Conservation (phyloP, 2,888 invertebrate genomes). For the Coleophora flavipennella region DNA sequence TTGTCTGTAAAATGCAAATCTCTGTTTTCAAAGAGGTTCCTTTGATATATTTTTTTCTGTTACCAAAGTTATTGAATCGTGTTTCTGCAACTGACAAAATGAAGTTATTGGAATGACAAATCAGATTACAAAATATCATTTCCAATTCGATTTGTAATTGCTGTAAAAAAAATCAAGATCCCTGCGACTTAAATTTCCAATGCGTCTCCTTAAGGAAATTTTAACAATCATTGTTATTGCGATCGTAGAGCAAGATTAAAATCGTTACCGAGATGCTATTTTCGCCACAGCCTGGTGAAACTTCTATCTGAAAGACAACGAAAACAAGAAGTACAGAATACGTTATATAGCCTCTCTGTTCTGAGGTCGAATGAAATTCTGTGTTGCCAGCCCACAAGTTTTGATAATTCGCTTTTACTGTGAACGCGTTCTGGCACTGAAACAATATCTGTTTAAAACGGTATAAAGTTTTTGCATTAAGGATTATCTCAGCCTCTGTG, state of each 20-base stretch:
- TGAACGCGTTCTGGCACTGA: conserved; percentile 23
- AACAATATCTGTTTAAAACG: conserved; percentile 28
- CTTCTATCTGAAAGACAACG: neutral
- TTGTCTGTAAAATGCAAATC: too few species aligned
- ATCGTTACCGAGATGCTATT: conserved; percentile 13
- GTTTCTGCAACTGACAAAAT: too few species aligned
- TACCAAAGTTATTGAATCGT: too few species aligned
- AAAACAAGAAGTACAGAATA: neutral
- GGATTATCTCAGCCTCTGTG: conserved; percentile 22
- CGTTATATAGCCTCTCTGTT: neutral
- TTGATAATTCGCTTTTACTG: conserved; percentile 27
- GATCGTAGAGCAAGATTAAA: conserved; percentile 24
- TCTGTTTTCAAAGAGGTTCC: too few species aligned
- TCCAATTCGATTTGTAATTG: too few species aligned
- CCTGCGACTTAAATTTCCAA: too few species aligned
- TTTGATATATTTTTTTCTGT: too few species aligned
- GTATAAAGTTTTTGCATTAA: conserved; percentile 32
- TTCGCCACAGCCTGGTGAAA: conserved; percentile 1
- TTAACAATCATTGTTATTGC: conserved; percentile 25
- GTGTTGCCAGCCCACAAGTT: conserved; percentile 19
- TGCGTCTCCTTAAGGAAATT: conserved; percentile 27
- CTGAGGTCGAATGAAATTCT: conserved; percentile 6
- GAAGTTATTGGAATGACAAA: too few species aligned
- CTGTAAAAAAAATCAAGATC: too few species aligned
- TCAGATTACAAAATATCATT: too few species aligned